Evolutionary conservation across 2,888 invertebrate species (phyloP).

Genomic region (Nysson spinosus): DNA sequence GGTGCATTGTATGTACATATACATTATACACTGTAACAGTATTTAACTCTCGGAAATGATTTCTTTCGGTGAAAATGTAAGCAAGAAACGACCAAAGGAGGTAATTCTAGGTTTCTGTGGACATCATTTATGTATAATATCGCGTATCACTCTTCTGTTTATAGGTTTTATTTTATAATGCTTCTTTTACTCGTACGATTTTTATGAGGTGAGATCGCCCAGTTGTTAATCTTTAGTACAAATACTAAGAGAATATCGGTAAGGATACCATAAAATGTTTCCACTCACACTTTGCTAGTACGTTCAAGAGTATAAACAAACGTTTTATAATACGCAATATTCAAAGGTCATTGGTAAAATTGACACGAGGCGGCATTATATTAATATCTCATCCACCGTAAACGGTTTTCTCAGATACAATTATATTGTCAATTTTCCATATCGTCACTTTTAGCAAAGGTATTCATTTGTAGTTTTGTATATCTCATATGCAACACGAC

Average conservation of each 20-base stretch:
- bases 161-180: conserved; percentile 19
- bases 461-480: conserved; percentile 11
- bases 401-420: conserved; percentile 13
- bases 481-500: conserved; percentile 6
- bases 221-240: conserved; percentile 26
- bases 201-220: conserved; percentile 22
- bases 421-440: conserved; percentile 11
- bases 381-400: conserved; percentile 3
- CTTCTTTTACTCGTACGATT: conserved; percentile 18
- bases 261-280: conserved; percentile 8
- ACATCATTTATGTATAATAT: conserved; percentile 22
- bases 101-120: conserved; percentile 25
- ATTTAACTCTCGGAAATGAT: conserved; percentile 19
- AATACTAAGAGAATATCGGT: neutral
- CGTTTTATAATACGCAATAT: too few relatives aligned
- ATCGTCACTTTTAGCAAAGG: conserved; percentile 4
- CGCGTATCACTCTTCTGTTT: conserved; percentile 13
- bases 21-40: conserved; percentile 3
- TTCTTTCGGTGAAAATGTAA: conserved; percentile 34
- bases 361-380: too few relatives aligned
- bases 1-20: conserved; percentile 3
- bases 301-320: too few relatives aligned
- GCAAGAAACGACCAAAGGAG: conserved; percentile 48
- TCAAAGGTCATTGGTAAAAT: too few relatives aligned
- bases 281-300: conserved; percentile 6